These are phyloP conservation scores for Trochalopteron elliotii DNA, from an alignment of 2,113 vertebrate species.

Conservation along the genomic window DNA sequence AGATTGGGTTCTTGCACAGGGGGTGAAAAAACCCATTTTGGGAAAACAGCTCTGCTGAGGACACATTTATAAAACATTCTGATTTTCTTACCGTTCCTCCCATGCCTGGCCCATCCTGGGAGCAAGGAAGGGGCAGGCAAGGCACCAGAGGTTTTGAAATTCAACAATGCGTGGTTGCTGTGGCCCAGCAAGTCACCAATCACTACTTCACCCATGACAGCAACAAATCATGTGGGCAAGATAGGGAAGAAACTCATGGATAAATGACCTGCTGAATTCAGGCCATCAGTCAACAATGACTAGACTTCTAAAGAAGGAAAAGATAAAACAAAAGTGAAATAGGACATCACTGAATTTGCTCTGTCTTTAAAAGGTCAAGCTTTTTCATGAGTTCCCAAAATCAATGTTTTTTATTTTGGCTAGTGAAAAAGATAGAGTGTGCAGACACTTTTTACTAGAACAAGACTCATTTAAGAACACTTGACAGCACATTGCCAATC, in stretches of 20 bases:
- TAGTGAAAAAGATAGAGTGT: neutral
- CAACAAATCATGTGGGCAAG: neutral
- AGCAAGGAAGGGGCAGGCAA: neutral
- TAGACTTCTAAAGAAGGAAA: neutral
- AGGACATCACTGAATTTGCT: neutral
- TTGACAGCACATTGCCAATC: neutral
- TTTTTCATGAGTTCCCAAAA: neutral
- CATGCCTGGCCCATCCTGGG: neutral
- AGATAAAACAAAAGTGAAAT: neutral
- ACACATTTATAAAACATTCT: neutral
- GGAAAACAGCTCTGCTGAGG: neutral
- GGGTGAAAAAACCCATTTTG: neutral
- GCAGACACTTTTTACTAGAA: neutral
- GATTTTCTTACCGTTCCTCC: neutral
- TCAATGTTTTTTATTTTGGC: neutral
- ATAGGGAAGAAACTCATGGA: neutral
- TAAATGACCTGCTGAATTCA: neutral
- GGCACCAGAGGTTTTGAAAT: neutral
- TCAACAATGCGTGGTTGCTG: neutral
- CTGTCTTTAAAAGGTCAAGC: neutral
- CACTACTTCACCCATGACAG: neutral
- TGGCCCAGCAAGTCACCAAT: neutral
- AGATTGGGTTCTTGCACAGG: neutral
- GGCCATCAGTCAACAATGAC: neutral
- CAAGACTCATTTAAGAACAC: neutral